phyloP scores from a whole-genome alignment of 2,888 invertebrate species.

The Pomacea canaliculata region DNA sequence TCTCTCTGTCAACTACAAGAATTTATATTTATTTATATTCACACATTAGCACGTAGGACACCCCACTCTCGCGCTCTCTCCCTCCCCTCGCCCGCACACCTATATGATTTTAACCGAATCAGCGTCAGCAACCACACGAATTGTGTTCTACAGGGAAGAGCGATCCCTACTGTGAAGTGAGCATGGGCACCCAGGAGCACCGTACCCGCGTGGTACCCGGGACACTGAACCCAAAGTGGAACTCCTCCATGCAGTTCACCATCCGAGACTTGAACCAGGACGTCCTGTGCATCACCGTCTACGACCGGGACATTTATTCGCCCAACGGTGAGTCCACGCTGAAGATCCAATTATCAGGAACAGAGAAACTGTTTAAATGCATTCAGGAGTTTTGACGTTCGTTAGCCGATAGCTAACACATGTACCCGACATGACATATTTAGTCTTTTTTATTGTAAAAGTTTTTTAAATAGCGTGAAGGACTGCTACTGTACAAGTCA shows the following conservation, averaged over 20 bases:
- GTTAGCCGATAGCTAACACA: not conserved
- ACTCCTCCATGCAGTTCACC: slow-evolving; percentile 82
- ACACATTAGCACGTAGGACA: too few species aligned
- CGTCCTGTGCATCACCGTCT: slow-evolving; percentile 79
- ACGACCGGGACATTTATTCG: slow-evolving; percentile 79
- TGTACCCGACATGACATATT: not conserved
- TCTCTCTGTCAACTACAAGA: too few species aligned
- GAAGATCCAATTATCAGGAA: too few species aligned
- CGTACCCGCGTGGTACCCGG: slow-evolving; percentile 76
- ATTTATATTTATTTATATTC: too few species aligned
- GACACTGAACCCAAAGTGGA: slow-evolving; percentile 79
- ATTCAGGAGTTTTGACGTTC: too few species aligned
- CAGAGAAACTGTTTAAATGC: not conserved
- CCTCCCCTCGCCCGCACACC: too few species aligned
- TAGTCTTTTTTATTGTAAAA: too few species aligned
- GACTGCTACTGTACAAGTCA: too few species aligned
- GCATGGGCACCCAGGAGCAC: slow-evolving; percentile 80
- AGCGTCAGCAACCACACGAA: too few species aligned
- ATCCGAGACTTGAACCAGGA: slow-evolving; percentile 79
- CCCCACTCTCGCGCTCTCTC: too few species aligned
- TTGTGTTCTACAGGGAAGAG: slow-evolving; percentile 71
- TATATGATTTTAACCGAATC: too few species aligned
- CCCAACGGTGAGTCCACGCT: slow-evolving; percentile 76
- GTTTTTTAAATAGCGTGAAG: too few species aligned
- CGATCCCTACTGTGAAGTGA: slow-evolving; percentile 82